Percentiles rank a stretch among this genome's conserved stretches.
These are phyloP conservation scores for Himalopsyche kuldschensis DNA, from an alignment of 2,888 invertebrate genomes.

Conservation along the genomic window DNA sequence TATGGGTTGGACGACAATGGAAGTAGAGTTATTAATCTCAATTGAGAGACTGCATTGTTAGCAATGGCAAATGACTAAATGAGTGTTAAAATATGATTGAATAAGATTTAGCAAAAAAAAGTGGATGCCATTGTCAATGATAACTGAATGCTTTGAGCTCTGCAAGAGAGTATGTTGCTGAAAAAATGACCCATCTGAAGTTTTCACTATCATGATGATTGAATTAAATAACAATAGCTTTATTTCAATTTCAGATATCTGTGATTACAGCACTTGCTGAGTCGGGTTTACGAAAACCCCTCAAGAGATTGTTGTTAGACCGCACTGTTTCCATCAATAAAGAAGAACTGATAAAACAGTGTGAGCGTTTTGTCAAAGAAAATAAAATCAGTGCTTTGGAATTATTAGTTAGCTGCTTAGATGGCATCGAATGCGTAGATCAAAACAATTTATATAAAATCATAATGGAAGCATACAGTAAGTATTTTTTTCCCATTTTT, in stretches of 20 bases:
- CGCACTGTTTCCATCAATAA: conserved; percentile 59
- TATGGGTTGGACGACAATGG: no score
- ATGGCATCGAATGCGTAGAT: conserved; percentile 49
- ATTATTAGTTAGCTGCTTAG: conserved; percentile 48
- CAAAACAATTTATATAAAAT: conserved; percentile 51
- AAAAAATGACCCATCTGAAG: no score
- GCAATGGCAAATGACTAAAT: no score
- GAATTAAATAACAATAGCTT: neutral
- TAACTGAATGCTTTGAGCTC: no score
- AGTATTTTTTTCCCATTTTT: conserved; percentile 43
- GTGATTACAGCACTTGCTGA: conserved; percentile 60
- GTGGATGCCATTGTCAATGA: no score
- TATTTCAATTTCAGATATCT: conserved; percentile 47
- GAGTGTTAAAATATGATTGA: no score
- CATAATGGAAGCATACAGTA: conserved; percentile 58
- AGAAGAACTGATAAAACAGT: conserved; percentile 56
- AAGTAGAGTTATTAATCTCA: no score
- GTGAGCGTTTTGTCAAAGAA: conserved; percentile 54
- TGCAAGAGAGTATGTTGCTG: no score
- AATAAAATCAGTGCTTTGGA: conserved; percentile 49
- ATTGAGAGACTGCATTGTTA: no score
- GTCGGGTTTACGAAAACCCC: conserved; percentile 55
- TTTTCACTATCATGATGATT: neutral
- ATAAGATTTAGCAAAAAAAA: no score
- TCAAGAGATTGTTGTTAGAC: conserved; percentile 57